These are phyloP conservation scores for Odontothrips loti DNA, from an alignment of 2,888 invertebrate genomes.

Conservation along the genomic window DNA sequence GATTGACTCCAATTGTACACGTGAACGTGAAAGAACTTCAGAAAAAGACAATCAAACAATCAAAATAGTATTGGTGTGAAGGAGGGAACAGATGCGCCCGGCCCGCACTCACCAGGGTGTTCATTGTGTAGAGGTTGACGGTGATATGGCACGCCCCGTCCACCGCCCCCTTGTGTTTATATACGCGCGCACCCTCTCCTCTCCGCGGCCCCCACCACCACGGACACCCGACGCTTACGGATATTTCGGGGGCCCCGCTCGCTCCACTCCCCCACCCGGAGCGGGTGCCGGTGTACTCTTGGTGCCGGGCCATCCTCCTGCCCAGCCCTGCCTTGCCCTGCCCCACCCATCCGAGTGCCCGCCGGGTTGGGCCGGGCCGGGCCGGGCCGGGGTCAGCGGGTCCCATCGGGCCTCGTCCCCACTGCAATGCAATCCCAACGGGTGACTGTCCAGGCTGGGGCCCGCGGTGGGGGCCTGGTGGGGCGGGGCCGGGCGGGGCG, in stretches of 20 bases:
- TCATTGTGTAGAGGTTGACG: conserved; percentile 16
- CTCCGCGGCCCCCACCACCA: background rate
- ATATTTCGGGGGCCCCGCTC: background rate
- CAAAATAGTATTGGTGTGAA: too few species aligned
- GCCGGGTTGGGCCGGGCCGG: background rate
- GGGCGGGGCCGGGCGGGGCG: too few species aligned
- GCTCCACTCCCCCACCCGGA: too few species aligned
- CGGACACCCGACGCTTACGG: background rate
- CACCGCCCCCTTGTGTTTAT: background rate
- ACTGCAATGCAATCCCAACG: background rate
- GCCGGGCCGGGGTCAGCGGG: background rate
- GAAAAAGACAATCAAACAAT: too few species aligned
- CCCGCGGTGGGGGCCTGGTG: too few species aligned
- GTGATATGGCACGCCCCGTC: conserved; percentile 1
- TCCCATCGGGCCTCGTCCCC: background rate
- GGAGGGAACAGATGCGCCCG: too few species aligned
- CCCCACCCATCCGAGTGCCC: background rate
- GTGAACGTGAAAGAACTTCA: too few species aligned
- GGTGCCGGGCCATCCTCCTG: background rate
- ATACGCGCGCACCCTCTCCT: background rate
- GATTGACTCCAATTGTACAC: background rate
- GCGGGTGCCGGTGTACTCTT: too few species aligned
- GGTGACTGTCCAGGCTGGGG: background rate
- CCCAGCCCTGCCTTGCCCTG: background rate
- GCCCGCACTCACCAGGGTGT: background rate